Evolutionary conservation across 2,113 vertebrate genomes (phyloP).

Genomic region (Prunella himalayana): DNA sequence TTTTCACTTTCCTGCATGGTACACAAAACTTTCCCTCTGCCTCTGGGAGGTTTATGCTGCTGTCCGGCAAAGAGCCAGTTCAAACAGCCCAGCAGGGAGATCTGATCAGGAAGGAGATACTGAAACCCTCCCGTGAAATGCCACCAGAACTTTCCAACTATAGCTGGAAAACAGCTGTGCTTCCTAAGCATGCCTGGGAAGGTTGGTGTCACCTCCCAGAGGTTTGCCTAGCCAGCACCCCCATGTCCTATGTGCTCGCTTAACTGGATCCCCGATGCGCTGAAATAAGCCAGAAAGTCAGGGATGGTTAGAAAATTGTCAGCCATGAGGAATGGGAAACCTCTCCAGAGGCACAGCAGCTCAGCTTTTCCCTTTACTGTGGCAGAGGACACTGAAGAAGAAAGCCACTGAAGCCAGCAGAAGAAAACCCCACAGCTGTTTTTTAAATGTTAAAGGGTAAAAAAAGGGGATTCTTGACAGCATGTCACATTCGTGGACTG

Average conservation of each 20-base stretch:
- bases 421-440: neutral
- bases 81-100: neutral
- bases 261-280: fast-evolving
- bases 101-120: neutral
- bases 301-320: neutral
- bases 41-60: neutral
- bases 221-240: neutral
- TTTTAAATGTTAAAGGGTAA: neutral
- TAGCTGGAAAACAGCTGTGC: neutral
- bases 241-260: neutral
- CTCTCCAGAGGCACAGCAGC: neutral
- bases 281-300: neutral
- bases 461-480: neutral
- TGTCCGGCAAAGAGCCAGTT: neutral
- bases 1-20: neutral
- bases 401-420: neutral
- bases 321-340: neutral
- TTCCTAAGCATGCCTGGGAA: neutral
- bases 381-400: neutral
- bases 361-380: neutral
- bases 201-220: neutral
- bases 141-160: neutral
- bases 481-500: neutral
- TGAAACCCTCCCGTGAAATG: neutral
- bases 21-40: neutral